Conservation (phyloP, 2,888 invertebrate species). For the Lepidochitona cinerea region DNA sequence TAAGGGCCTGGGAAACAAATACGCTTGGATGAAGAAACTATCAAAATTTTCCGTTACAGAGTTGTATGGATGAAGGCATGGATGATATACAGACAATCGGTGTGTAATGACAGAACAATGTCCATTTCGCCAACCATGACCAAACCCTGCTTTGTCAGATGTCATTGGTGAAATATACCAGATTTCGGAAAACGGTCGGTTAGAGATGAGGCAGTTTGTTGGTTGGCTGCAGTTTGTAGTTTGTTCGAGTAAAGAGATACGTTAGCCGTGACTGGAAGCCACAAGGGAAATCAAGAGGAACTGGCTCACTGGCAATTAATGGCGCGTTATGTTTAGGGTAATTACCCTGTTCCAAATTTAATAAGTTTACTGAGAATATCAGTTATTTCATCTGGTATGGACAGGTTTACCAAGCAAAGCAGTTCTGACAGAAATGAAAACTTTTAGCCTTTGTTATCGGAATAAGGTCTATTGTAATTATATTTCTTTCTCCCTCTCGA, state of each 20-base stretch:
- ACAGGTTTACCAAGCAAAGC: background rate
- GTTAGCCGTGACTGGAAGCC: background rate
- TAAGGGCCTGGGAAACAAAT: too few species aligned
- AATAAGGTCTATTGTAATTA: background rate
- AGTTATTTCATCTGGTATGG: background rate
- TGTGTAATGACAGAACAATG: background rate
- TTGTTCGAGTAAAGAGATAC: background rate
- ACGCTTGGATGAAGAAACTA: too few species aligned
- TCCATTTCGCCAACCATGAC: background rate
- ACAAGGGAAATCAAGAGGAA: slow-evolving; percentile 1
- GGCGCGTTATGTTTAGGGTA: background rate
- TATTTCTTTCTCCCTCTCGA: background rate
- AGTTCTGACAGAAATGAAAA: slow-evolving; percentile 5
- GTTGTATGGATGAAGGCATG: background rate
- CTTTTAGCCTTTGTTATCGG: background rate
- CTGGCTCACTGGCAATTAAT: slow-evolving; percentile 6
- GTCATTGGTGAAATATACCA: background rate
- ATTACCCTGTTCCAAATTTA: background rate
- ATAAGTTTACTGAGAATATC: background rate
- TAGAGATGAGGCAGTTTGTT: background rate
- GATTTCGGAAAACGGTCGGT: background rate
- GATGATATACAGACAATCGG: background rate
- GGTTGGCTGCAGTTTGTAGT: too few species aligned
- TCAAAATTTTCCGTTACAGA: too few species aligned
- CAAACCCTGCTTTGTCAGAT: background rate